Percentiles rank a stretch among this genome's conserved stretches.
Conservation (phyloP, 2,888 invertebrate species). For the Cotesia congregata region DNA sequence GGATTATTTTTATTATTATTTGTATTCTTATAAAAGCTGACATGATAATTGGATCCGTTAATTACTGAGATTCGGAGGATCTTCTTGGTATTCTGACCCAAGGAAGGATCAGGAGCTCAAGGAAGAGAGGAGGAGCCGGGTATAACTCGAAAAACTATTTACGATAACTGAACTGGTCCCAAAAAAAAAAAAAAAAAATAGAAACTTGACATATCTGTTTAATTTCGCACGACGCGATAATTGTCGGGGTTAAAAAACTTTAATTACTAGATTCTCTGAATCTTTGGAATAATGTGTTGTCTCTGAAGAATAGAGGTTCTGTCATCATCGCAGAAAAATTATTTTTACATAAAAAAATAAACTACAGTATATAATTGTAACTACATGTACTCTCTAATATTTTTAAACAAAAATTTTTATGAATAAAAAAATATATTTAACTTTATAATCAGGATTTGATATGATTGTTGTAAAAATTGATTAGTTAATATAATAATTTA, state of each 20-base stretch:
- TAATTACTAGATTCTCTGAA: slow-evolving; percentile 29
- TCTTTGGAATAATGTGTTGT: background rate
- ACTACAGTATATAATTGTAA: too few relatives aligned
- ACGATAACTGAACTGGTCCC: slow-evolving; percentile 20
- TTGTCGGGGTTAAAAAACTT: slow-evolving; percentile 18
- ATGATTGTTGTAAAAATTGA: too few relatives aligned
- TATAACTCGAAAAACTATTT: slow-evolving; percentile 10
- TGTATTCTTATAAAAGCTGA: slow-evolving; percentile 38
- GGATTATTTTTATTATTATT: slow-evolving; percentile 19
- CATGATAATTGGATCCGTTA: slow-evolving; percentile 49
- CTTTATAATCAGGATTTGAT: too few relatives aligned
- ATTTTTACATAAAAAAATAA: too few relatives aligned
- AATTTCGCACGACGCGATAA: slow-evolving; percentile 42
- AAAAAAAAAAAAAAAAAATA: slow-evolving; percentile 12
- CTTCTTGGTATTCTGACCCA: slow-evolving; percentile 14
- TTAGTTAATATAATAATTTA: too few relatives aligned
- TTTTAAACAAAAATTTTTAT: too few relatives aligned
- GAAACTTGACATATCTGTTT: slow-evolving; percentile 20
- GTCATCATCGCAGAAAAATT: too few relatives aligned
- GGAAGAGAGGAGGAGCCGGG: background rate
- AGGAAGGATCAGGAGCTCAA: background rate
- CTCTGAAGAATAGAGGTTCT: background rate
- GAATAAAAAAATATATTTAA: too few relatives aligned
- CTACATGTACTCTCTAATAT: too few relatives aligned
- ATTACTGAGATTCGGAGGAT: slow-evolving; percentile 42